Evolutionary conservation across 2,888 invertebrate species (phyloP), one percentile per base, ranked within the genome.

Genomic region (Tolmerus cingulatus): DNA sequence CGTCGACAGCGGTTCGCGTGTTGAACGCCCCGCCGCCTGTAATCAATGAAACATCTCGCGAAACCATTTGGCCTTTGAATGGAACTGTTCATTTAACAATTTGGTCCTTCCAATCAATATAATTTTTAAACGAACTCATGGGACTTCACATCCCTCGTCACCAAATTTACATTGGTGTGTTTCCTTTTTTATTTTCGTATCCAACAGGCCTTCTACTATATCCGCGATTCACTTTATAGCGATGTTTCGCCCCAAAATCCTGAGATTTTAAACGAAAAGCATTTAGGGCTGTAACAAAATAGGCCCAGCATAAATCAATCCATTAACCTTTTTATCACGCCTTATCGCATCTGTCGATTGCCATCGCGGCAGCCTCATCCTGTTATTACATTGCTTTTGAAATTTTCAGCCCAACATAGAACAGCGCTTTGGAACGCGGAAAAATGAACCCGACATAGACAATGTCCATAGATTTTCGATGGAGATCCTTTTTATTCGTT

Each of bases 291-390:
- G 76, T 37, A 76, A 76, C 76, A 76, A 76, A 76, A 76, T 76
- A 76, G 76, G 76, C 37, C 27, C 76, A 1, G 34, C 76, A 76
- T 76, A 76, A 76, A 76, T 76, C 76, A 76, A 76, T 76, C 76
- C 76, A 76, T 76, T 76, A 76, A 76, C 34, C 37, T 76, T 76
- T 76, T 76, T 76, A 76, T 34, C 76, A 76, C 37, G 76, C 76
- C 37, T 76, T 76, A 76, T 76, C 76, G 37, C 76, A 76, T 76
- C 76, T 76, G 76, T 76, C 76, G 37, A 76, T 30, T 76, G 76
- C 34, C 30, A 76, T 76, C 76, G 76, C 37, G 37, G 76, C 19
- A 66, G 37, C 37, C 76, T 27, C 37, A 37, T 76, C 37, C 30
- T 81, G 66, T 19, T 66, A 66, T 66, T 66, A 66, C 66, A 66